Evolutionary conservation across 2,888 invertebrate genomes (phyloP).

Genomic region (Dusona sp.): DNA sequence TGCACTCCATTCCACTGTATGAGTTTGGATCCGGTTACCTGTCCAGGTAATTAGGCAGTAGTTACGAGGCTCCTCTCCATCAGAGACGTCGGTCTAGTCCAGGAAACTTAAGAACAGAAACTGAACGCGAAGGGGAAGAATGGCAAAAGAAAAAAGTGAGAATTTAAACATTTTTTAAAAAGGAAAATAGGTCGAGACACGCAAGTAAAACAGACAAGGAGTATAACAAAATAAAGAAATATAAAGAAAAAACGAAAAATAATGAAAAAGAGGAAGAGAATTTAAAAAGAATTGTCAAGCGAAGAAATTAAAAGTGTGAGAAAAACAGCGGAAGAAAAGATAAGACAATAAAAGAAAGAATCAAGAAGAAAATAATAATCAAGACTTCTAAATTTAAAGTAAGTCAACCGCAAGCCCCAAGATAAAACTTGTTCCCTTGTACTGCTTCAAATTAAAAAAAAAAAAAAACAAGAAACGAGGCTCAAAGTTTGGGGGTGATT

Average conservation of each 20-base stretch:
- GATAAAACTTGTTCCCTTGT: background rate
- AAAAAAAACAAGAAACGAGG: background rate
- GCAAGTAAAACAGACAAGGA: conserved; percentile 29
- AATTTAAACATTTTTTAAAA: conserved; percentile 20
- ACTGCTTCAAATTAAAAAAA: background rate
- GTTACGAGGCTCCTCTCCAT: conserved; percentile 71
- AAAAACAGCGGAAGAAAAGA: too few relatives aligned
- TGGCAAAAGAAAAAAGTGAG: conserved; percentile 3
- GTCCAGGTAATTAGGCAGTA: conserved; percentile 78
- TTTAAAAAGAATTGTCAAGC: background rate
- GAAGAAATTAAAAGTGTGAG: background rate
- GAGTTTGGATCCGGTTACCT: conserved; percentile 73
- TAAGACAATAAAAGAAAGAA: too few relatives aligned
- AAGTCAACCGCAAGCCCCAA: background rate
- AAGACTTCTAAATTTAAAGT: background rate
- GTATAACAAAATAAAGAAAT: background rate
- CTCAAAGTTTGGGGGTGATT: conserved; percentile 12
- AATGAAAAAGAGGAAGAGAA: background rate
- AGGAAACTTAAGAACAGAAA: conserved; percentile 36
- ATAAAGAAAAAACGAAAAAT: background rate
- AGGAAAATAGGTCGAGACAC: background rate
- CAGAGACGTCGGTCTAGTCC: conserved; percentile 49
- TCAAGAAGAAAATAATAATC: background rate
- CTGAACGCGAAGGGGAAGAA: conserved; percentile 13
- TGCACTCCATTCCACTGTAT: conserved; percentile 19